Evolutionary conservation across 2,113 vertebrate genomes (phyloP).

Genomic region (Eretmochelys imbricata): DNA sequence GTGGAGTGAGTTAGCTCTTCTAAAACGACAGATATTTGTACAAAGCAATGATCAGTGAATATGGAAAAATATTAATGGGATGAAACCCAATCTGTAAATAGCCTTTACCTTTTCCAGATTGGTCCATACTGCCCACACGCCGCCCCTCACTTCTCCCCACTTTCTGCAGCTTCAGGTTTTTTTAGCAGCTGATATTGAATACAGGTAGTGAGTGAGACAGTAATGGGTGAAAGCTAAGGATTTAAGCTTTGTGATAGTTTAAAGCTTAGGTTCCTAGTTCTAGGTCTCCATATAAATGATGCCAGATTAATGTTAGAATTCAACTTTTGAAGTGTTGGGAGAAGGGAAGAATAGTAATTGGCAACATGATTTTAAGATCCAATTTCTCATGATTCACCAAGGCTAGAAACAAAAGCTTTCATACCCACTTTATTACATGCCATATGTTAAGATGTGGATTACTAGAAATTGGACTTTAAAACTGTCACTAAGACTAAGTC

Average conservation of each 20-base stretch:
- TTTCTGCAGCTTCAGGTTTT: background rate
- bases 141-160: background rate
- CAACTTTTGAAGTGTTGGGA: fast-evolving
- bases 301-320: background rate
- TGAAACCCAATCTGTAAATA: background rate
- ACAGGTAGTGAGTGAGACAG: background rate
- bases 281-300: background rate
- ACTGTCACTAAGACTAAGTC: background rate
- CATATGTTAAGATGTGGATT: fast-evolving
- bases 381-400: fast-evolving
- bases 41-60: background rate
- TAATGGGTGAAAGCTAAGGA: background rate
- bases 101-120: background rate
- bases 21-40: background rate
- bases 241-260: background rate
- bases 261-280: background rate
- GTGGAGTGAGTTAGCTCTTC: background rate
- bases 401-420: fast-evolving
- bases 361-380: background rate
- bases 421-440: fast-evolving
- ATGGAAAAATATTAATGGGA: background rate
- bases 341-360: background rate
- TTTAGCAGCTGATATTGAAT: background rate
- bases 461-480: fast-evolving
- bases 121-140: background rate